Evolutionary conservation across 2,113 vertebrate species (phyloP).

Genomic region (Tetrao urogallus): DNA sequence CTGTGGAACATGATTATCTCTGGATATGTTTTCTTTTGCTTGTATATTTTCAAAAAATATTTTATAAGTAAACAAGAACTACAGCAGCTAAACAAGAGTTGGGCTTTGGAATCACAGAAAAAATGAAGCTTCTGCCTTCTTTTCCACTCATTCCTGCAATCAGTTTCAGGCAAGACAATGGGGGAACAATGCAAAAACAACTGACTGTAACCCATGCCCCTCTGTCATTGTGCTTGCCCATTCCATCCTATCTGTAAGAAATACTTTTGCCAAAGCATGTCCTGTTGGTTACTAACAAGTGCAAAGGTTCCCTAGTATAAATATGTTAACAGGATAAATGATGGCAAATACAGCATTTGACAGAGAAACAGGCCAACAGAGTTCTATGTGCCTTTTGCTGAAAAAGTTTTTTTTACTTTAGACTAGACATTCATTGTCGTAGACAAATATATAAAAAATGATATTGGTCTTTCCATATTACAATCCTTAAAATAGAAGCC

Average conservation of each 20-base stretch:
- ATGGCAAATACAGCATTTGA: neutral
- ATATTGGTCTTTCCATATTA: neutral
- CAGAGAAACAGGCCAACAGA: neutral
- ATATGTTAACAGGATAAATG: neutral
- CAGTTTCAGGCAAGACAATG: neutral
- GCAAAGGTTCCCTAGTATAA: neutral
- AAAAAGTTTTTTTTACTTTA: neutral
- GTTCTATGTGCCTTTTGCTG: neutral
- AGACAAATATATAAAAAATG: neutral
- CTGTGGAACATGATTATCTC: conserved; percentile 1
- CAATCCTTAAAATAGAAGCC: neutral
- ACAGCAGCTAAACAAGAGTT: neutral
- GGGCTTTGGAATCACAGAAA: neutral
- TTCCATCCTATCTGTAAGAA: neutral
- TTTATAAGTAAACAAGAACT: conserved; percentile 13
- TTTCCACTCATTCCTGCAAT: neutral
- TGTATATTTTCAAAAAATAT: conserved; percentile 32
- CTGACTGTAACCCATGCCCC: neutral
- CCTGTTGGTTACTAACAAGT: neutral
- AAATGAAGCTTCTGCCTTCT: neutral
- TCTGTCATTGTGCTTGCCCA: neutral
- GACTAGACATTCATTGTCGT: neutral
- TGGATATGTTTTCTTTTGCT: conserved; percentile 34
- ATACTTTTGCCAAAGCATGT: neutral
- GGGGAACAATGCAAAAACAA: neutral